Evolutionary conservation across 2,797 vertebrate genomes (phyloP).

Genomic region (Nannoperca australis): DNA sequence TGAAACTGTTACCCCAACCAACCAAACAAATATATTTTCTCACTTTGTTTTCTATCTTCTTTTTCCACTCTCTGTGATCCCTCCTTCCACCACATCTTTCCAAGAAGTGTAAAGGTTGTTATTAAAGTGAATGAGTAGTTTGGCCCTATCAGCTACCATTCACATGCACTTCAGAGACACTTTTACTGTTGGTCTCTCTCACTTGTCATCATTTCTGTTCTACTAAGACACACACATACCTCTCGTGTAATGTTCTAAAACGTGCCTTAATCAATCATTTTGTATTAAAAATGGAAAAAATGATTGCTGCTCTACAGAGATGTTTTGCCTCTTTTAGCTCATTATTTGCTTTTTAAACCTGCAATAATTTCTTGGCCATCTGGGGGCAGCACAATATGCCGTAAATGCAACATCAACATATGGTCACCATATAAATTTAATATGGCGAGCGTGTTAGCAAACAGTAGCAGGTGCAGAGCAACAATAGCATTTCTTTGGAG

Average conservation of each 20-base stretch:
- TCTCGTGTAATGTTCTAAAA: background rate
- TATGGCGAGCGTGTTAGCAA: background rate
- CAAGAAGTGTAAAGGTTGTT: slow-evolving; percentile 42
- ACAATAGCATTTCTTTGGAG: background rate
- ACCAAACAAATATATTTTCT: slow-evolving; percentile 23
- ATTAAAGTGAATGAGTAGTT: slow-evolving; percentile 69
- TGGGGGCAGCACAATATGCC: background rate
- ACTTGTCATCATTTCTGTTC: slow-evolving; percentile 16
- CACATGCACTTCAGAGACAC: slow-evolving; percentile 39
- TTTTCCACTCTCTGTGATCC: slow-evolving; percentile 43
- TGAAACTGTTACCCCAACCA: slow-evolving; percentile 53
- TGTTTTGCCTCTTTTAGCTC: background rate
- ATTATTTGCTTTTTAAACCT: background rate
- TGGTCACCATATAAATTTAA: background rate
- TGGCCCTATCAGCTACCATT: slow-evolving; percentile 60
- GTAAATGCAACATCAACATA: background rate
- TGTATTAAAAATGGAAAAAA: background rate
- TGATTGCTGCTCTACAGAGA: background rate
- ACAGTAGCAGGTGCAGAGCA: background rate
- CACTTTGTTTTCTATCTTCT: slow-evolving; percentile 29
- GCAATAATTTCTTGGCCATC: background rate
- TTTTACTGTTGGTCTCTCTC: slow-evolving; percentile 45
- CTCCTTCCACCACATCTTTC: slow-evolving; percentile 42
- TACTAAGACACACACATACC: background rate
- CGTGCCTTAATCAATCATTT: background rate